phyloP scores from a whole-genome alignment of 2,797 vertebrate genomes.

The Lepus oiostolus region DNA sequence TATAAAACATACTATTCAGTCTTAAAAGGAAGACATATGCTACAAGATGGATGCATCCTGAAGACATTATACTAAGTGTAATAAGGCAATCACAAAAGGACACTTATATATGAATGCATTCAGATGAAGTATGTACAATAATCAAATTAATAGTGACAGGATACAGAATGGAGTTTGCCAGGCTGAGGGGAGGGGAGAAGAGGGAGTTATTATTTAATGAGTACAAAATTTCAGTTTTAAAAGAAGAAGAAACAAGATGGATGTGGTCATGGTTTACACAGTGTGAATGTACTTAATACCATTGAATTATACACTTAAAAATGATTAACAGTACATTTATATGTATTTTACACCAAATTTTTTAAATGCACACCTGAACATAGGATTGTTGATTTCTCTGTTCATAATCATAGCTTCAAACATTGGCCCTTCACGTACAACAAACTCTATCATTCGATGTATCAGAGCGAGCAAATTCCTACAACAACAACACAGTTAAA shows the following conservation, averaged over 20 bases:
- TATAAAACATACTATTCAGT: neutral
- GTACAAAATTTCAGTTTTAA: neutral
- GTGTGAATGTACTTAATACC: neutral
- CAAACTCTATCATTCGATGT: conserved; percentile 99
- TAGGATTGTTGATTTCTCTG: conserved; percentile 98
- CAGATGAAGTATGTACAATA: neutral
- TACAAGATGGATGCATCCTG: neutral
- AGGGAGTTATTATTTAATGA: neutral
- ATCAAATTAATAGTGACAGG: neutral
- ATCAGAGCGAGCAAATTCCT: conserved; percentile 99
- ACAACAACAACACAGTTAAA: conserved; percentile 99
- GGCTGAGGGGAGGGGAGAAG: neutral
- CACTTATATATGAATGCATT: neutral
- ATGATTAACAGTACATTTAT: neutral
- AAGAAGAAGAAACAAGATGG: conserved; percentile 23
- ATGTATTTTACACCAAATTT: conserved; percentile 5
- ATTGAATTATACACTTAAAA: neutral
- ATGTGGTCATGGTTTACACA: neutral
- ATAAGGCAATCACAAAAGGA: conserved; percentile 29
- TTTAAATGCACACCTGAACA: conserved; percentile 94
- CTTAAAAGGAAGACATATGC: neutral
- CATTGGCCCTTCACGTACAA: conserved; percentile 99
- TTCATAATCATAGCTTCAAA: conserved; percentile 99
- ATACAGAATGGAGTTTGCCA: neutral
- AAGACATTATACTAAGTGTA: conserved; percentile 15